A percentile compares a stretch with the other conserved stretches of the same genome.
Evolutionary conservation across 2,797 vertebrate species (phyloP).

Genomic region (Molossus molossus): DNA sequence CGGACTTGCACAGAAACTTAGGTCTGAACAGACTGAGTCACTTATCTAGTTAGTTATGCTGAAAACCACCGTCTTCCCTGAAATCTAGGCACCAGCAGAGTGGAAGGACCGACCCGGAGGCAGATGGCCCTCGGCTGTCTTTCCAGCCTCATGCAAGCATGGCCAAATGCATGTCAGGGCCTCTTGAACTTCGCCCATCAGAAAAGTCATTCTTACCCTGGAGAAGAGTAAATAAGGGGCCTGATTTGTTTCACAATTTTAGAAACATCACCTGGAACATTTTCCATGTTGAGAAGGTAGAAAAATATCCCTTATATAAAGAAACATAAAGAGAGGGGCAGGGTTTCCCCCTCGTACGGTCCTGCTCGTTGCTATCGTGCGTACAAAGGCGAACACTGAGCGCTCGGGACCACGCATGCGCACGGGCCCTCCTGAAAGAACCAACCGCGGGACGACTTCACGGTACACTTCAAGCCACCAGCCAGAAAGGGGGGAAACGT

Average conservation of each 20-base stretch:
- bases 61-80: neutral
- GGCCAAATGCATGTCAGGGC: neutral
- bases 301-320: neutral
- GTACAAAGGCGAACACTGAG: neutral
- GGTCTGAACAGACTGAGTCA: neutral
- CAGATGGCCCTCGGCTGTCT: neutral
- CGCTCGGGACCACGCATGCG: neutral
- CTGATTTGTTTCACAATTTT: neutral
- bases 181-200: neutral
- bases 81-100: neutral
- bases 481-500: neutral
- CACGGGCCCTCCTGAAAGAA: neutral
- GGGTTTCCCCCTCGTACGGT: neutral
- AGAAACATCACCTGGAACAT: slow-evolving; percentile 4
- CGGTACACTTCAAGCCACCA: neutral
- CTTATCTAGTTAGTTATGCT: neutral
- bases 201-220: neutral
- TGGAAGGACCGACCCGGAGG: neutral
- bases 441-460: neutral
- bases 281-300: neutral
- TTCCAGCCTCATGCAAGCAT: neutral
- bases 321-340: neutral
- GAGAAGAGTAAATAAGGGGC: neutral
- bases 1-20: neutral
- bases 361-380: neutral